phyloP scores from a whole-genome alignment of 2,888 invertebrate genomes.

The Liodrosophila aerea region DNA sequence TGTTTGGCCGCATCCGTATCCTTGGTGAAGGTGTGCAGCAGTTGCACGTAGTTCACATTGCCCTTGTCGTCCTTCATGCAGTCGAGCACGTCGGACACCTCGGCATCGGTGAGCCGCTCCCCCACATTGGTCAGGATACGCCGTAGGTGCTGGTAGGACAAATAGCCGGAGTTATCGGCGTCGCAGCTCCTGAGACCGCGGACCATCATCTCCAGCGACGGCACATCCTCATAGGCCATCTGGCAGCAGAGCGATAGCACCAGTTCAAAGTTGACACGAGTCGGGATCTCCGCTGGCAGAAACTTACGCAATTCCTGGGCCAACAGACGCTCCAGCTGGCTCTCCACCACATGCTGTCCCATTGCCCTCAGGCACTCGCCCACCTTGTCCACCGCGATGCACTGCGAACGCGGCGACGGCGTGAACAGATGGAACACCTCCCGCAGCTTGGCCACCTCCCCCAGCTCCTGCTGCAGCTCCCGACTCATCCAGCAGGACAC shows the following conservation, averaged over 20 bases:
- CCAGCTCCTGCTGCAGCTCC: constrained; percentile 20
- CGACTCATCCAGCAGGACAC: constrained; percentile 16
- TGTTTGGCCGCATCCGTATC: constrained; percentile 1
- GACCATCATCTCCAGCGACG: constrained; percentile 14
- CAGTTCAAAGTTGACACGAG: constrained; percentile 22
- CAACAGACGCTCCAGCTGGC: background rate
- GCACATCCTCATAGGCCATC: constrained; percentile 1
- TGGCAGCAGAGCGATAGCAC: constrained; percentile 26
- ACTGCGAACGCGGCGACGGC: background rate
- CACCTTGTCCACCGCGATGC: constrained; percentile 14
- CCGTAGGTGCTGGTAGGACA: constrained; percentile 5
- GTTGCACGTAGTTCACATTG: constrained; percentile 21
- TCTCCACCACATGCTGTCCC: constrained; percentile 22
- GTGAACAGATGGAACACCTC: constrained; percentile 14
- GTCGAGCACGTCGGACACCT: constrained; percentile 12
- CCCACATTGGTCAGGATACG: constrained; percentile 22
- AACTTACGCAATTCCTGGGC: background rate
- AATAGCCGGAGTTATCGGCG: background rate
- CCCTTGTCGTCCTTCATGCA: constrained; percentile 15
- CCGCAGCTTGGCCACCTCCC: constrained; percentile 4
- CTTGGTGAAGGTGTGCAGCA: constrained; percentile 13
- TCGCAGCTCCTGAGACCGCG: constrained; percentile 26
- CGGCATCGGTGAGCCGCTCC: constrained; percentile 14
- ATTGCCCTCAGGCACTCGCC: constrained; percentile 31
- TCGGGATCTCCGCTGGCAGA: constrained; percentile 9